Base-by-base conservation (phyloP, 2,797 vertebrate genomes). In the Anguilla marmorata region DNA sequence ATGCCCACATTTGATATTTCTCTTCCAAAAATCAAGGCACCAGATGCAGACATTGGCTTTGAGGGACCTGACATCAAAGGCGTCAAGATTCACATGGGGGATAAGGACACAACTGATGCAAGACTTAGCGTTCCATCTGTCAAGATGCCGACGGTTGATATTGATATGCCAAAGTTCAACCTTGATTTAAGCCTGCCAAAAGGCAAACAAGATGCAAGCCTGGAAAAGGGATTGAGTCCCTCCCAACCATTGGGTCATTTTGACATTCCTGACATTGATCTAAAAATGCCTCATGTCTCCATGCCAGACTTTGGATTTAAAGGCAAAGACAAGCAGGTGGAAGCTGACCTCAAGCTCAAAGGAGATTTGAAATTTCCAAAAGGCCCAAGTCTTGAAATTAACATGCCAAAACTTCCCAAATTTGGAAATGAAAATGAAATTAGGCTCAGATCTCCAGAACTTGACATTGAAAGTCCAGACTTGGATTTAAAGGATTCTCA, bases 101-200 rank as follows among this genome's bases (percentile, higher is more conserved):
- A 90, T 0, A 52, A 91, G 72, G 76, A 88, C 0, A 89, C 90
- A 7, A 86, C 87, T 0, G 89, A 90, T 4, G 84, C 88, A 12
- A 91, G 88, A 50, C 52, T 91, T 80, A 58, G 90, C 0, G 76
- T 93, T 83, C 91, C 95, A 0, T 86, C 87, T 0, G 9, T 86
- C 8, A 88, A 93, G 82, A 91, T 94, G 90, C 93, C 93, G 87
- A 90, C 84, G 85, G 33, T 94, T 89, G 92, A 94, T 60, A 93
- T 95, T 87, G 89, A 91, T 88, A 52, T 94, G 4, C 93, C 93
- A 0, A 94, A 92, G 85, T 92, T 94, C 87, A 91, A 94, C 60
- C 88, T 94, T 86, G 91, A 93, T 76, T 89, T 92, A 8, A 91
- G 90, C 58, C 87, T 94, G 6, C 89, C 93, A 0, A 91, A 90